Conservation (phyloP, 2,888 invertebrate genomes). For the Mesoligia furuncula region DNA sequence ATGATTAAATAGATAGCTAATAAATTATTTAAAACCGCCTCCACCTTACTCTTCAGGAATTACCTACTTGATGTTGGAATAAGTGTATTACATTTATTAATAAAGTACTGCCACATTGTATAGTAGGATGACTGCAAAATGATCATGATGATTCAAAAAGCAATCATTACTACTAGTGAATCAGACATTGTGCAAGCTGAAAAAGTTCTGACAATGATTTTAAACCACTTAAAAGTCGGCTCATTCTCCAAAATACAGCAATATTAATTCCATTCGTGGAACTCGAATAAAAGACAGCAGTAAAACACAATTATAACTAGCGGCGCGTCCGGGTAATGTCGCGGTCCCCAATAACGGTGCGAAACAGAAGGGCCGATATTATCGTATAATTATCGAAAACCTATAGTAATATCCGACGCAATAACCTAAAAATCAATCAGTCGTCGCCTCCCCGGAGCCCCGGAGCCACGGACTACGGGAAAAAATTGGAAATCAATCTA, state of each 20-base stretch:
- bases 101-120: neutral
- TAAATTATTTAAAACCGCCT: neutral
- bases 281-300: slow-evolving; percentile 40
- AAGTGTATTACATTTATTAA: neutral
- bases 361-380: slow-evolving; percentile 62
- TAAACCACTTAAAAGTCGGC: neutral
- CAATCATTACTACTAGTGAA: neutral
- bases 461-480: slow-evolving; percentile 69
- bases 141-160: neutral
- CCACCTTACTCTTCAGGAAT: neutral
- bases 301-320: slow-evolving; percentile 59
- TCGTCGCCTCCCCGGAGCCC: slow-evolving; percentile 67
- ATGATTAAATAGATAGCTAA: neutral
- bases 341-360: slow-evolving; percentile 48
- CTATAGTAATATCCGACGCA: slow-evolving; percentile 72
- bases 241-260: slow-evolving; percentile 29
- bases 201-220: neutral
- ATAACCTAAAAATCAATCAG: slow-evolving; percentile 82
- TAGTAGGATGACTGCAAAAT: neutral
- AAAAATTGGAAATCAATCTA: slow-evolving; percentile 87
- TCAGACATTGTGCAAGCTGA: no score
- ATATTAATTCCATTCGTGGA: slow-evolving; percentile 45
- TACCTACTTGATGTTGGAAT: no score
- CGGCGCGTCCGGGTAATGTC: slow-evolving; percentile 47
- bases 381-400: slow-evolving; percentile 74